Evolutionary conservation across 1,140 invertebrate species (phyloP), one percentile per base, ranked within the genome.

Genomic region (Eriosoma lanigerum): DNA sequence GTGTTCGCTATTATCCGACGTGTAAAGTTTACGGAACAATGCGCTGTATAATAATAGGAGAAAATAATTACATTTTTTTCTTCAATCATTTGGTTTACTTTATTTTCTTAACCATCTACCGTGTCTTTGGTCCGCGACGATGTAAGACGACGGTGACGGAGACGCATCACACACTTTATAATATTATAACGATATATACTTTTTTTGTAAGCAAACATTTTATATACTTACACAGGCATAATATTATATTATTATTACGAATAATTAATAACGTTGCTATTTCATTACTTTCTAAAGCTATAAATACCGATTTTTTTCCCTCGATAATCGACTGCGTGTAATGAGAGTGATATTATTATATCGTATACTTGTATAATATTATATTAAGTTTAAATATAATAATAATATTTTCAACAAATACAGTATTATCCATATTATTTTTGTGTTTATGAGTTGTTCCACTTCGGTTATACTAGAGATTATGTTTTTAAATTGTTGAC

Each of bases 1-100:
- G 19, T 29, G 68, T 52, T 13, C 24, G 29, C 48, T 17, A 52
- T 72, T 72, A 72, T 52, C 17, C 46, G 46, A 72, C 68, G 24
- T 72, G 68, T 72, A 72, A 72, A 72, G 48, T 72, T 72, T 72
- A 72, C 68, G 68, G 68, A 72, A 72, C 68, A 72, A 72, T 72
- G 48, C 68, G 12, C 26, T 24, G 12, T 29, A 52, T 72, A 72
- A 72, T 72, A 52, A 72, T 52, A 72, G 66, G 44, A 70, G 68
- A 72, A 72, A 72, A 72, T 72, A 72, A 72, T 72, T 72, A 72
- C 17, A 52, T 52, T 72, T 52, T 72, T 4, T 38, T 38, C 8
- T 38, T 3, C 8, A 38, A 4, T 38, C 32, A 38, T 52, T 52
- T 46, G 26, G 48, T 72, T 72, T 72, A 72, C 46, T 72, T 72